phyloP scores from a whole-genome alignment of 2,888 invertebrate species.

The Rhorus exstirpatorius region DNA sequence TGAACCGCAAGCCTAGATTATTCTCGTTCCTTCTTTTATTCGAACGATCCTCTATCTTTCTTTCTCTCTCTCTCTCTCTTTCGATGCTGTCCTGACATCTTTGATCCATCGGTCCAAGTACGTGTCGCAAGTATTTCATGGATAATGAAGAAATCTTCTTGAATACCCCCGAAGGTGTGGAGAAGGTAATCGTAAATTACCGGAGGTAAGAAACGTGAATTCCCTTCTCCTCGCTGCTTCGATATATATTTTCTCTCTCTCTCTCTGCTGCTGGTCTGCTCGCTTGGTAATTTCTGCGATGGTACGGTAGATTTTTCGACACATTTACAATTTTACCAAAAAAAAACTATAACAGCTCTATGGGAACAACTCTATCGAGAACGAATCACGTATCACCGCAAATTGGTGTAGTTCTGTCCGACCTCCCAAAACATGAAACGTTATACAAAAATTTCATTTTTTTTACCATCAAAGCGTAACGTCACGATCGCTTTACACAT shows the following conservation, averaged over 20 bases:
- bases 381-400: no score
- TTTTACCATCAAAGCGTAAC: no score
- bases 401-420: no score
- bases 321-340: no score
- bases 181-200: conserved; percentile 10
- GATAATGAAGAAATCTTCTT: conserved; percentile 20
- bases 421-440: no score
- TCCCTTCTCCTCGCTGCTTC: neutral
- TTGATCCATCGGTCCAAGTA: conserved; percentile 9
- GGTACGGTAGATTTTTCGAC: neutral
- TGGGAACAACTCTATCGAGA: no score
- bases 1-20: conserved; percentile 40
- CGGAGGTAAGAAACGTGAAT: neutral
- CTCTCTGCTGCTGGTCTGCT: neutral
- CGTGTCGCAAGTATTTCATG: neutral
- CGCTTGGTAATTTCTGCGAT: neutral
- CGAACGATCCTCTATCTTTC: conserved; percentile 6
- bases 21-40: conserved; percentile 31
- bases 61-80: neutral
- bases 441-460: no score
- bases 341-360: no score
- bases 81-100: conserved; percentile 45
- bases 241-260: neutral
- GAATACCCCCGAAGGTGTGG: neutral
- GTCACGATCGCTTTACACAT: no score